phyloP scores from a whole-genome alignment of 2,113 vertebrate species.

The Prionailurus bengalensis region DNA sequence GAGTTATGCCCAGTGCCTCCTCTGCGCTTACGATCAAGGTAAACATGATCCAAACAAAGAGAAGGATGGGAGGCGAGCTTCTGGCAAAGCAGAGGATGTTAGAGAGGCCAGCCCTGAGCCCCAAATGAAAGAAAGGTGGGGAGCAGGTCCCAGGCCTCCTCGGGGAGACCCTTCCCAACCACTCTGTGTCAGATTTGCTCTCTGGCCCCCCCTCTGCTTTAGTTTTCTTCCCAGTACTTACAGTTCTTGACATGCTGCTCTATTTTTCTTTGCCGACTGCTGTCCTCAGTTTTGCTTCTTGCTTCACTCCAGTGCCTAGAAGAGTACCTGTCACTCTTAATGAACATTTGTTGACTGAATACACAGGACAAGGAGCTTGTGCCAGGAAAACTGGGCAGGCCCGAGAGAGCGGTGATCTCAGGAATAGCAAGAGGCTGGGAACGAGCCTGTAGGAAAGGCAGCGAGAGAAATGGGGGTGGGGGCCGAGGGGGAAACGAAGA shows the following conservation, averaged over 20 bases:
- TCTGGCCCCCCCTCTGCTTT: background rate
- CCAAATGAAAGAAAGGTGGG: background rate
- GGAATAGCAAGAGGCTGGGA: background rate
- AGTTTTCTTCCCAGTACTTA: background rate
- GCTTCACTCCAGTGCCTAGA: background rate
- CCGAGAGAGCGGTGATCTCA: background rate
- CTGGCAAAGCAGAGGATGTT: background rate
- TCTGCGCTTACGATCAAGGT: background rate
- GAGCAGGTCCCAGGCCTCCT: background rate
- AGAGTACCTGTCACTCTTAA: background rate
- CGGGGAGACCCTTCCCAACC: rapidly evolving
- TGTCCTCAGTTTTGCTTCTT: background rate
- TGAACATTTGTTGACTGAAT: background rate
- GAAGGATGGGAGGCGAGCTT: background rate
- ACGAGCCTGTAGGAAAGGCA: background rate
- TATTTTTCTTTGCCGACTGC: background rate
- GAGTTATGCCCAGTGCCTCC: background rate
- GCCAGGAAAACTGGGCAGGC: background rate
- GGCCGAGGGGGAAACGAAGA: background rate
- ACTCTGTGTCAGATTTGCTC: background rate
- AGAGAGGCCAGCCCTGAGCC: background rate
- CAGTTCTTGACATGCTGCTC: background rate
- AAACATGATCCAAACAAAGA: background rate
- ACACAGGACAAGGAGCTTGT: background rate
- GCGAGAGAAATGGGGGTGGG: background rate